Conservation (phyloP, 2,113 vertebrate species). For the Athene noctua region DNA sequence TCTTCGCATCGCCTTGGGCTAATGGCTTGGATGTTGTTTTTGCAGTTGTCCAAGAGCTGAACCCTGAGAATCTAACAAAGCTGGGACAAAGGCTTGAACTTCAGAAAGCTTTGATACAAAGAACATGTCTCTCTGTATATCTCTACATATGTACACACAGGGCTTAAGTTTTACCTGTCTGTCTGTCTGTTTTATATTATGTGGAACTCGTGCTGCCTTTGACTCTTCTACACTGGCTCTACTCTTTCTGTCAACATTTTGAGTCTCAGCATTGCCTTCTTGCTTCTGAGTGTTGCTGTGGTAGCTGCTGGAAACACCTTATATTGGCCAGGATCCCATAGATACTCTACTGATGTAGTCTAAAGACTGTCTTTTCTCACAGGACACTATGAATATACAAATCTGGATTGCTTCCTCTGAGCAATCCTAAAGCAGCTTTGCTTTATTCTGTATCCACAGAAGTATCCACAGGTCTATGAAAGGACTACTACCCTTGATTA, state of each 20-base stretch:
- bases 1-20: neutral
- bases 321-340: neutral
- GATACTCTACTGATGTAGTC: neutral
- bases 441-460: neutral
- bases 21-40: neutral
- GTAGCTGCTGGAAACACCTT: neutral
- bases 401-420: neutral
- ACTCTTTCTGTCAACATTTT: neutral
- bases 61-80: neutral
- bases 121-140: neutral
- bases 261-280: neutral
- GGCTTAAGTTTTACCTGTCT: neutral
- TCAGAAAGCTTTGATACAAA: neutral
- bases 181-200: neutral
- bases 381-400: neutral
- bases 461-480: neutral
- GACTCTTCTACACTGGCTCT: neutral
- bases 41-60: neutral
- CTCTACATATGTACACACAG: neutral
- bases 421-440: neutral
- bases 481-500: constrained; percentile 4
- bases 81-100: neutral
- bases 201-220: neutral
- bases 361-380: neutral
- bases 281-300: neutral